A percentile compares a stretch with the other conserved stretches of the same genome.
Conservation (phyloP, 2,888 invertebrate genomes). For the Julus scandinavius region DNA sequence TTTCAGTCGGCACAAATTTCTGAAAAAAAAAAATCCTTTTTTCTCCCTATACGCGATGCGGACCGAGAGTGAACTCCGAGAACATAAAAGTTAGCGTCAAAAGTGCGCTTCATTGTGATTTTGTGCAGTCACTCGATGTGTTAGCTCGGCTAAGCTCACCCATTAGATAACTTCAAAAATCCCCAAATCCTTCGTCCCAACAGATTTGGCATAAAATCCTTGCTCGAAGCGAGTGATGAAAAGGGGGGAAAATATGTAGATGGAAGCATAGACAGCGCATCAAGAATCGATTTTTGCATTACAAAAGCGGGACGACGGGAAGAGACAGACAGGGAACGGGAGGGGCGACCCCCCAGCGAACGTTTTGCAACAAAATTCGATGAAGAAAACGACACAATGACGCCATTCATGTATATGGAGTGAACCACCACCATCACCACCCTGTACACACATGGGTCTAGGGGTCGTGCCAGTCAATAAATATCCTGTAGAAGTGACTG, state of each 20-base stretch:
- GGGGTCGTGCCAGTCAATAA: not conserved
- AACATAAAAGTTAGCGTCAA: conserved; percentile 34
- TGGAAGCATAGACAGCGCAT: conserved; percentile 20
- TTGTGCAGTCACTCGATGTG: conserved; percentile 42
- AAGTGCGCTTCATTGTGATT: conserved; percentile 38
- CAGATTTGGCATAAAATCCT: conserved; percentile 42
- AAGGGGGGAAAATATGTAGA: conserved; percentile 32
- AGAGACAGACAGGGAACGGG: not conserved
- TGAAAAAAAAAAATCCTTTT: not conserved
- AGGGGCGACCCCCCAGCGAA: not conserved
- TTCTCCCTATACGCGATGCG: not conserved
- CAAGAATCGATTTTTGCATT: conserved; percentile 34
- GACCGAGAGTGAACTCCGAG: not conserved
- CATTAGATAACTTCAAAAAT: conserved; percentile 39
- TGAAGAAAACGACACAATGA: not conserved
- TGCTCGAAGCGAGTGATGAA: conserved; percentile 37
- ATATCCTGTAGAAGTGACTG: not conserved
- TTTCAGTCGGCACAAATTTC: not conserved
- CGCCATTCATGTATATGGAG: not conserved
- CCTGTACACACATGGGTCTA: not conserved
- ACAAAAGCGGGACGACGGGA: not conserved
- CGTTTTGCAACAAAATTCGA: not conserved
- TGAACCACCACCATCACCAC: not conserved
- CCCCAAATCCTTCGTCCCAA: conserved; percentile 39
- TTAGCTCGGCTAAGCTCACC: conserved; percentile 28